Evolutionary conservation across 2,113 vertebrate genomes (phyloP).

Genomic region (Telmatochromis brachygnathus): DNA sequence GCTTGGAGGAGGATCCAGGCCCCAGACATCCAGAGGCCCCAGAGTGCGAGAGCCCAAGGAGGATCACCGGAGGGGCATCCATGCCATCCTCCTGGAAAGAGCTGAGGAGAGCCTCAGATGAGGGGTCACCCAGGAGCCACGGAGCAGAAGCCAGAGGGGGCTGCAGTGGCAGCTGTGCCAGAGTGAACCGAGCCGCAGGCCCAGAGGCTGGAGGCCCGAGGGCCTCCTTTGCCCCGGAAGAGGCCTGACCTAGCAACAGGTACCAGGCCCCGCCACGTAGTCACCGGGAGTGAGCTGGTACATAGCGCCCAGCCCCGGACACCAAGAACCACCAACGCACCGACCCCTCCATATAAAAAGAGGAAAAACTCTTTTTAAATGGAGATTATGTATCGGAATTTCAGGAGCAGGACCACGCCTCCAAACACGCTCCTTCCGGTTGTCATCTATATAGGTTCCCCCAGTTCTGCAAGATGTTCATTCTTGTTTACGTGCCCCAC

Average conservation of each 20-base stretch:
- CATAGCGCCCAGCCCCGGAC: not conserved
- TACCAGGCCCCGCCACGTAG: accelerated
- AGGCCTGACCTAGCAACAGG: too few relatives aligned
- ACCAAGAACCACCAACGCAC: not conserved
- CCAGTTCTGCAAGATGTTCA: not conserved
- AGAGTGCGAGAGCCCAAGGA: too few relatives aligned
- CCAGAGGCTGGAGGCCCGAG: too few relatives aligned
- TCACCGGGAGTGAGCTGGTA: too few relatives aligned
- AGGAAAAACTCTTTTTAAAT: not conserved
- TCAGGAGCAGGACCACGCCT: not conserved
- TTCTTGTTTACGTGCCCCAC: not conserved
- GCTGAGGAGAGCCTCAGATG: not conserved
- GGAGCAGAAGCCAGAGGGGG: not conserved
- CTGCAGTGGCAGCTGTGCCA: not conserved
- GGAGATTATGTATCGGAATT: not conserved
- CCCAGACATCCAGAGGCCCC: too few relatives aligned
- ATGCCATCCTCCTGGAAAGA: too few relatives aligned
- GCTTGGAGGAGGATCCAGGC: too few relatives aligned
- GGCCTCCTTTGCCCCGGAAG: too few relatives aligned
- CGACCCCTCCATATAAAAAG: not conserved
- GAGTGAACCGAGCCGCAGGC: not conserved
- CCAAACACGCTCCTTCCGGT: not conserved
- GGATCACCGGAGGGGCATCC: too few relatives aligned
- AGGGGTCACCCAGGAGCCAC: not conserved
- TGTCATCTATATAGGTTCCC: not conserved